These are phyloP conservation scores for Schizaphis graminum DNA, from an alignment of 2,888 invertebrate species.

Conservation along the genomic window DNA sequence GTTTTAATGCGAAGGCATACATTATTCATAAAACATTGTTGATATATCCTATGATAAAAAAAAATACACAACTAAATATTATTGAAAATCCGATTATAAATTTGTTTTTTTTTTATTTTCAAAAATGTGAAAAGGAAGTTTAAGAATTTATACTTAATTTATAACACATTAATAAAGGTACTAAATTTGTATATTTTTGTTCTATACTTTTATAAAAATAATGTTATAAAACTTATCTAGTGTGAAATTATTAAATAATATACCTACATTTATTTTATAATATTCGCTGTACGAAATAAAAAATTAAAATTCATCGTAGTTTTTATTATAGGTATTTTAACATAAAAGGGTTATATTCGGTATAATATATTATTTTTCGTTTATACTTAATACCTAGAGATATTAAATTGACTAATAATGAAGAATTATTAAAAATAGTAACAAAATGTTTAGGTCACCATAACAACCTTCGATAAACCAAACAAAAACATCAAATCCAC, in stretches of 20 bases:
- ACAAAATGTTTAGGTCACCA: slow-evolving; percentile 16
- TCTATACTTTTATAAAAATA: too few species aligned
- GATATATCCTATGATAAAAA: background rate
- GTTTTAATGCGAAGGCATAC: background rate
- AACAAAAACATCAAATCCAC: slow-evolving; percentile 24
- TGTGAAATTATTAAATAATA: background rate
- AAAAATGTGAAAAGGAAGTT: background rate
- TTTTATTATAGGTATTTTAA: background rate
- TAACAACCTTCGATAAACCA: slow-evolving; percentile 34
- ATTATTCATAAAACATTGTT: background rate
- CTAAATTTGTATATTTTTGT: background rate
- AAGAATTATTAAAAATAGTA: background rate
- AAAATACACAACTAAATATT: background rate
- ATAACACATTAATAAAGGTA: background rate
- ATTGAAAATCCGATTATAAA: background rate
- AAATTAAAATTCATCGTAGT: background rate
- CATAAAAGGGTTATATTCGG: background rate
- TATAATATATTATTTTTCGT: background rate
- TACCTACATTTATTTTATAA: background rate
- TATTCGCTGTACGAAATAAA: background rate
- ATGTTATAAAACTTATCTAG: background rate
- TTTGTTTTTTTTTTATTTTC: background rate
- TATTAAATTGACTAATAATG: background rate
- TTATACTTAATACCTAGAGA: background rate
- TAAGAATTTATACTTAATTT: background rate